Conservation (phyloP, 2,797 vertebrate species). For the Momotus momota region DNA sequence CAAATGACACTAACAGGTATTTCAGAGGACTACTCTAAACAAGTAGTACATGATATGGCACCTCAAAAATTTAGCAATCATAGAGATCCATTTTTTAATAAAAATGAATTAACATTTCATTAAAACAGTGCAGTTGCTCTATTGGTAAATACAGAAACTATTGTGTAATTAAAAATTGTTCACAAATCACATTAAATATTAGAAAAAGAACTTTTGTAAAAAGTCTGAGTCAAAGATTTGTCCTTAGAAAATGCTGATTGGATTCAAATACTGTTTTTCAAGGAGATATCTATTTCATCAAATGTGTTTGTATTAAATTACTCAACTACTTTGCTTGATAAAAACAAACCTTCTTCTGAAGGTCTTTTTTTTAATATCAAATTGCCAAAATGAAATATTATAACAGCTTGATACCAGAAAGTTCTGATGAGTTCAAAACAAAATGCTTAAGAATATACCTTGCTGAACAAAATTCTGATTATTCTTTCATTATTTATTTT, state of each 20-base stretch:
- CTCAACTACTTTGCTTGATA: neutral
- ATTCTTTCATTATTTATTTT: neutral
- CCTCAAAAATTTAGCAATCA: neutral
- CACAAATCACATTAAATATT: neutral
- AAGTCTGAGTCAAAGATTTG: neutral
- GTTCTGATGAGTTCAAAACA: neutral
- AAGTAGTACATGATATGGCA: neutral
- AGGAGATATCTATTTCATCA: neutral
- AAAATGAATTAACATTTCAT: neutral
- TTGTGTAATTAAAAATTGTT: neutral
- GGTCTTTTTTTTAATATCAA: fast-evolving
- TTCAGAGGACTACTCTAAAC: neutral
- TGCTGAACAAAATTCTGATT: neutral
- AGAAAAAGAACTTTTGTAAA: neutral
- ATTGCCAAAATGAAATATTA: neutral
- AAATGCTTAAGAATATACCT: neutral
- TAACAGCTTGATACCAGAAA: neutral
- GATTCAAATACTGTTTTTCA: neutral
- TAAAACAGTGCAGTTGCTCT: neutral
- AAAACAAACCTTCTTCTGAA: neutral
- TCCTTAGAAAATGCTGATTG: neutral
- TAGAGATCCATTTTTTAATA: neutral
- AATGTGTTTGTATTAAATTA: neutral
- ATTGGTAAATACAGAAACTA: neutral
- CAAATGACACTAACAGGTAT: neutral